Base-by-base conservation (phyloP, 2,113 vertebrate genomes). In the Corythornis cristatus region DNA sequence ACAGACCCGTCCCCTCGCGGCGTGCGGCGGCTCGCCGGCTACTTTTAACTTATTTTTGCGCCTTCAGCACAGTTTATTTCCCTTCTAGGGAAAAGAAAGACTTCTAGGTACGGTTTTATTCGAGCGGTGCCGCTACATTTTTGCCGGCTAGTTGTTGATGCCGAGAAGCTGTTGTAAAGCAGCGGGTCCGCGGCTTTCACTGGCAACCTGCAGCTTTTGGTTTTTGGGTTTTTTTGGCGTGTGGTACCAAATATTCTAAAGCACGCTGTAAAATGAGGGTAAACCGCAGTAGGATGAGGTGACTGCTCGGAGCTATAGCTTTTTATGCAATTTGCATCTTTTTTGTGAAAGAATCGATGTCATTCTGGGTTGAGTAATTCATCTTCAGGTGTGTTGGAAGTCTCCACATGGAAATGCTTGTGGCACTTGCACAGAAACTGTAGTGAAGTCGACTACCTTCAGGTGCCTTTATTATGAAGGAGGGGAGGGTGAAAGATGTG, bases 1-100 rank as follows among this genome's bases (percentile, higher is more conserved):
- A 25, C 22, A 12, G 25, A 14, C 50, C 50, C 23, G 53, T 31
- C 23, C 53, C 28, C 53, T 56, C 53, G 14, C 28, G 9, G 25
- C 11, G 28, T 29, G 28, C 29, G 53, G 29, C 10, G 28, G 15
- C 53, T 56, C 28, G 16, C 15, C 8, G 58, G 40, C 29, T 33
- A 2, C 66, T 54, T 10, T 1, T 3, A 2, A 0, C 18, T 12
- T 7, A 0, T 64, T 31, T 20, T 5, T 11, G 23, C n/a, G 13
- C 43, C n/a, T 21, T 71, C 61, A 0, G 23, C 0, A 3, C 53
- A 3, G 33, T 35, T 25, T 23, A 51, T 31, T 45, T 8, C 42
- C 78, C 26, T 58, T 50, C 48, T 7, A 50, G 48, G 22, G 48
- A 50, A 50, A 50, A 50, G 22, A n/a, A 25, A 76, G 70, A 11